Percentiles rank a stretch among this genome's conserved stretches.
Evolutionary conservation across 2,113 vertebrate genomes (phyloP).

Genomic region (Pao palembangensis): DNA sequence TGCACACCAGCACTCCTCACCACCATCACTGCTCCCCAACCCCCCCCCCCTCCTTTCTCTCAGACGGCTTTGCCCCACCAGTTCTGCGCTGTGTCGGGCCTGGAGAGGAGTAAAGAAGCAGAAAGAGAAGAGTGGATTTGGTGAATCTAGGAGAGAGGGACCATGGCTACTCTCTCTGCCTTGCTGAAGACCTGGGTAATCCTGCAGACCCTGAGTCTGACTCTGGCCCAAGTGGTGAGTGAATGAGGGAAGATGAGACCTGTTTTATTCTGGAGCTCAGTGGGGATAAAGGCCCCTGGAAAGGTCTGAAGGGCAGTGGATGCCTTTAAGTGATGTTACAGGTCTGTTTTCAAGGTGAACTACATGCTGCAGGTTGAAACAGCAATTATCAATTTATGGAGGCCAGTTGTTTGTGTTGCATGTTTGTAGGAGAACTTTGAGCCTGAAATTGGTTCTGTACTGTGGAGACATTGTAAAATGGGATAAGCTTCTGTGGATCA

Average conservation of each 20-base stretch:
- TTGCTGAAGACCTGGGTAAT: conserved; percentile 74
- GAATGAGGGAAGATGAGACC: conserved; percentile 27
- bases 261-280: conserved; percentile 21
- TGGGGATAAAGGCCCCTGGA: conserved; percentile 6
- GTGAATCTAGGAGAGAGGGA: conserved; percentile 61
- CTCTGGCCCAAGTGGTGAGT: conserved; percentile 93
- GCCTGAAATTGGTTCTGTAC: conserved; percentile 14
- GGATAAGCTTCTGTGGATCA: conserved; percentile 35
- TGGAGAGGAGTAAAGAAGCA: conserved; percentile 59
- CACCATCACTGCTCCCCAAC: neutral
- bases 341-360: neutral
- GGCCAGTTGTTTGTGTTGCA: neutral
- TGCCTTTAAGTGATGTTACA: conserved; percentile 9
- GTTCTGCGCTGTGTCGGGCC: conserved; percentile 59
- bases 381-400: neutral
- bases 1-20: conserved; percentile 18
- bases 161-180: conserved; percentile 77
- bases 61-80: conserved; percentile 49
- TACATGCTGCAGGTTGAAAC: neutral
- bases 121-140: conserved; percentile 59
- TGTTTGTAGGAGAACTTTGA: conserved; percentile 11
- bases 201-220: conserved; percentile 81
- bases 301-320: neutral
- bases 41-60: conserved; percentile 20
- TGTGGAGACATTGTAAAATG: conserved; percentile 10